Base-by-base conservation (phyloP, 2,113 vertebrate genomes). In the Acrocephalus kingi region DNA sequence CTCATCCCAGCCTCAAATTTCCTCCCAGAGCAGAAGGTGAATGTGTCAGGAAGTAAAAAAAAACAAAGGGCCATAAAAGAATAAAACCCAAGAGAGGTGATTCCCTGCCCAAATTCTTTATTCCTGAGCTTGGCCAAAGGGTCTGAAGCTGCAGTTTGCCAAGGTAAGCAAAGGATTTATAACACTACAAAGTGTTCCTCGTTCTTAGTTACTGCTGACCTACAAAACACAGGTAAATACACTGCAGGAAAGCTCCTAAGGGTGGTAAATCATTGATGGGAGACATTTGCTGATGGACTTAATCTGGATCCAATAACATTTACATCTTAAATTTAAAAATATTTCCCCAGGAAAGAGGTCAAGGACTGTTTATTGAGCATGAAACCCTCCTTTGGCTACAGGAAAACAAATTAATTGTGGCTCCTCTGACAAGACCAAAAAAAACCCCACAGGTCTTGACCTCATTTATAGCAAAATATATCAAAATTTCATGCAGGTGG, bases 251-350 rank as follows among this genome's bases (percentile, higher is more conserved):
- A 87, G 23, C 18, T 81, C 52, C 66, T 85, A 7, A 15, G 62
- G 25, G 76, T 56, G 84, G 88, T 89, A 95, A 96, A 96, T 95
- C 94, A 94, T 89, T 94, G 93, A 95, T 61, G 86, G 68, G 74
- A 37, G 64, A 64, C 83, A 61, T 64, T 56, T 61, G 45, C 31
- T 66, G 69, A 51, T 67, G 64, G 68, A 75, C 18, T 84, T 52
- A n/a, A 9, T 69, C 51, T 24, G 49, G 22, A 72, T 58, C 21
- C 80, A 84, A 27, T 39, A 68, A 84, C 25, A 43, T 62, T 46
- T 30, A 30, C 37, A 81, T 72, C 49, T 92, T 48, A 54, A 64
- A 86, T 71, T 30, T 45, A 55, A 66, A 88, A 83, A 71, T 18
- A n/a, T 33, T 51, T 81, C 31, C 33, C n/a, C 39, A 61, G 35